Base-by-base conservation (phyloP, 2,888 invertebrate genomes). In the Frankliniella fusca region DNA sequence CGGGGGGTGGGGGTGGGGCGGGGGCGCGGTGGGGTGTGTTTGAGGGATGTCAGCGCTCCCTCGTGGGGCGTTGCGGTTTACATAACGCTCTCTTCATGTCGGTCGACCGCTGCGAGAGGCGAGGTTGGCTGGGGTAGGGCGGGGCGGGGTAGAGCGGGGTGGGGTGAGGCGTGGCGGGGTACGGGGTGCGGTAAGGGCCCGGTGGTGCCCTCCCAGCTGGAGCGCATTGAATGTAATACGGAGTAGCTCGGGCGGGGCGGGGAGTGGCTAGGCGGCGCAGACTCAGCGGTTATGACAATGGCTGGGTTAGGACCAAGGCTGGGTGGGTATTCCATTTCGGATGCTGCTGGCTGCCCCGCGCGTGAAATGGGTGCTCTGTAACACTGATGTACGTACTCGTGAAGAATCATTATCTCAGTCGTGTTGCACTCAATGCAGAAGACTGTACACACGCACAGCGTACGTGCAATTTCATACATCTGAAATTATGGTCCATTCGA, bases 221-320 rank as follows among this genome's bases (percentile, higher is more conserved):
- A 54, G 20, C 54, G 54, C 54, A 54, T 54, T 54, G 54, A 54
- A 54, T 54, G 15, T 54, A 54, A 54, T 54, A 54, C 54, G 54
- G 18, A 11, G 54, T 15, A 15, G 54, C 54, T 15, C 38, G 38
- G 38, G 70, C 9, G 70, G 23, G 27, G 70, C 70, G 70, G 70
- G n/a, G 23, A 11, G 70, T 23, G 70, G 70, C 12, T 12, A 76
- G 70, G 27, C 70, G 54, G 15, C 61, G 11, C 38, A 7, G 54
- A 54, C 61, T n/a, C 15, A 7, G 61, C 20, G 20, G 70, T 76
- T 76, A 76, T 76, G 70, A 76, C 70, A 76, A 76, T 76, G 70
- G 70, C 70, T 27, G 70, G 70, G 70, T 76, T 76, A 76, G 23
- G 23, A 76, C 23, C 23, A 27, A 76, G 70, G 70, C 23, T 12